These are phyloP conservation scores for Crypturellus tataupa DNA, from an alignment of 2,797 vertebrate genomes.

Conservation along the genomic window DNA sequence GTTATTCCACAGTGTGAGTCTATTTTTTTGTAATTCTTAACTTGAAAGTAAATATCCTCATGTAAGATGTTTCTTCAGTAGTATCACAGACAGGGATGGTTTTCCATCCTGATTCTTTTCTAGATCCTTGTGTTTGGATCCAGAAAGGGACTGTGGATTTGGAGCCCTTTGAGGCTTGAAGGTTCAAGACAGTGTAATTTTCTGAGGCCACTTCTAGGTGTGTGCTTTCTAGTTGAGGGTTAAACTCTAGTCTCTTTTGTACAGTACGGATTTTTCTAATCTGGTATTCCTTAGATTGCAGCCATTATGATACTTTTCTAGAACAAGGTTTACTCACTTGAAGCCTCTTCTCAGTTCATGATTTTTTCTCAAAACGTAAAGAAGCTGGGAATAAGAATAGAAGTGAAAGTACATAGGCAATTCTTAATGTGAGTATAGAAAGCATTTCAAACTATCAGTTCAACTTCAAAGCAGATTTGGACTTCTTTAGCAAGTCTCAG, in stretches of 20 bases:
- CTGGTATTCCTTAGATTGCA: not conserved
- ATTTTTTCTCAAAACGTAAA: not conserved
- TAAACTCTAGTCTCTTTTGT: not conserved
- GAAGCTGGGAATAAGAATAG: not conserved
- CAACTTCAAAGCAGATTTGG: not conserved
- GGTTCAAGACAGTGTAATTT: not conserved
- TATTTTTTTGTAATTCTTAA: not conserved
- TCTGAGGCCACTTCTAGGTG: not conserved
- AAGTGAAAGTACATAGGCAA: not conserved
- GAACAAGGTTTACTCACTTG: not conserved
- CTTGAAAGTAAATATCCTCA: not conserved
- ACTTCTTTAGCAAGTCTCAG: not conserved
- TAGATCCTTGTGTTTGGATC: not conserved
- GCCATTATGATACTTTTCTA: not conserved
- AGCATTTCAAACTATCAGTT: conserved; percentile 9
- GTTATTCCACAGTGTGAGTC: not conserved
- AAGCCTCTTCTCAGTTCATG: not conserved
- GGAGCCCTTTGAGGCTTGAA: not conserved
- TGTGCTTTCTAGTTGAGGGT: not conserved
- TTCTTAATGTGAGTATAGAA: not conserved
- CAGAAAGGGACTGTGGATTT: too few relatives aligned
- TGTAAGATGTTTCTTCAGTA: not conserved
- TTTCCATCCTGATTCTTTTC: not conserved
- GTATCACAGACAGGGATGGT: not conserved
- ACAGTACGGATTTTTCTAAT: not conserved